Base-by-base conservation (phyloP, 1,140 invertebrate genomes). In the Acromyrmex charruanus region DNA sequence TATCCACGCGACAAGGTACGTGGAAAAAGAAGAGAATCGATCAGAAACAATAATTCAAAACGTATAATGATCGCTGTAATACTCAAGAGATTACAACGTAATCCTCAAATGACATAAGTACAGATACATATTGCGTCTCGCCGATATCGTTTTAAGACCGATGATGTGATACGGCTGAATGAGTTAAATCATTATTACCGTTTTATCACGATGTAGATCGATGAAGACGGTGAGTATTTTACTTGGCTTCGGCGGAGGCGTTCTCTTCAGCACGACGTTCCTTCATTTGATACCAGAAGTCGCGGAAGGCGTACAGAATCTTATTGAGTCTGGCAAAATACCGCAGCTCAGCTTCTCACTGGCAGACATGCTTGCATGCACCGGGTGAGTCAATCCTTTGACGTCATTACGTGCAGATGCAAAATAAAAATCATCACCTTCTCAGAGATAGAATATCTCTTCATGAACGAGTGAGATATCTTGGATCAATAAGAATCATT, bases 251-350 rank as follows among this genome's bases (percentile, higher is more conserved):
- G 98, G 98, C 2, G 99, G 98, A 3, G 99, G 99, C 0, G 98
- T 99, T 2, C 96, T 99, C 16, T 96, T 99, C 81, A 97, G 97
- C 63, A 99, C 98, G 1, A 98, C 98, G 0, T 98, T 99, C 90
- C 95, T 99, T 68, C 98, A 99, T 94, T 95, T 99, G 75, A 94
- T 99, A 51, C 98, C 98, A 0, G 99, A 99, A 95, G 97, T 99
- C 0, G 96, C 96, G 79, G 97, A 98, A 92, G 96, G 96, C 25
- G 96, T 97, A 18, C 94, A 96, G 51, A 89, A 95, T 49, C 93
- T 98, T 31, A 95, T 96, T 90, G 94, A 95, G 5, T 66, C 94
- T 12, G 95, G 93, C 0, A 65, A 92, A 14, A 93, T 97, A 55
- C 87, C 95, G 1, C 35, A 21, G n/a, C 95, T 97, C 1, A 94